These are phyloP conservation scores for Callinectes sapidus DNA, from an alignment of 2,888 invertebrate genomes.

Conservation along the genomic window DNA sequence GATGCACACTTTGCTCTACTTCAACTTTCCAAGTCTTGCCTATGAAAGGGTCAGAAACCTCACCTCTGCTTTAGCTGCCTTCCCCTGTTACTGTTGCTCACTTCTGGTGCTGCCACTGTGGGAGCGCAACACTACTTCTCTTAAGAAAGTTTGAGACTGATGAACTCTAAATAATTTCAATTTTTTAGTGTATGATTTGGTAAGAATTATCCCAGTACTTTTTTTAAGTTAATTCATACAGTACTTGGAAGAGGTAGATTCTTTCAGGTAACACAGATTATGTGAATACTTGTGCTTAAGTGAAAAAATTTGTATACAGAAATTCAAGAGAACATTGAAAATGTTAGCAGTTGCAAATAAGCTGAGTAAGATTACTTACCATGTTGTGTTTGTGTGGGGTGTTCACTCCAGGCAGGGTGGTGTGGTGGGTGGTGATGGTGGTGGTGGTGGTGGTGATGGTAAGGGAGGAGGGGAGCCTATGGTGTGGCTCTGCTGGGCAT, in stretches of 20 bases:
- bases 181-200: background rate
- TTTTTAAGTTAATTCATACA: background rate
- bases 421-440: conserved; percentile 2
- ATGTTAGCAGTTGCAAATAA: background rate
- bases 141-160: conserved; percentile 30
- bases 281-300: conserved; percentile 2
- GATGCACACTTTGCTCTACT: conserved; percentile 42
- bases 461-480: background rate
- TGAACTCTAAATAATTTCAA: background rate
- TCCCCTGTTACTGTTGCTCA: conserved; percentile 29
- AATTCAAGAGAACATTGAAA: background rate
- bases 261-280: background rate
- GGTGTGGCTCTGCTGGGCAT: background rate
- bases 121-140: background rate
- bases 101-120: conserved; percentile 30
- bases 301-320: conserved; percentile 6
- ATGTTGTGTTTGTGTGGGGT: background rate
- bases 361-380: background rate
- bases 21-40: background rate
- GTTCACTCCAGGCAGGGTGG: conserved; percentile 31
- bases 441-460: background rate
- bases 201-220: background rate
- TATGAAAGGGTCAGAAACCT: background rate
- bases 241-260: background rate
- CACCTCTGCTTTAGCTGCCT: conserved; percentile 1